Conservation (phyloP, 2,888 invertebrate species). For the Cheilosia vernalis region DNA sequence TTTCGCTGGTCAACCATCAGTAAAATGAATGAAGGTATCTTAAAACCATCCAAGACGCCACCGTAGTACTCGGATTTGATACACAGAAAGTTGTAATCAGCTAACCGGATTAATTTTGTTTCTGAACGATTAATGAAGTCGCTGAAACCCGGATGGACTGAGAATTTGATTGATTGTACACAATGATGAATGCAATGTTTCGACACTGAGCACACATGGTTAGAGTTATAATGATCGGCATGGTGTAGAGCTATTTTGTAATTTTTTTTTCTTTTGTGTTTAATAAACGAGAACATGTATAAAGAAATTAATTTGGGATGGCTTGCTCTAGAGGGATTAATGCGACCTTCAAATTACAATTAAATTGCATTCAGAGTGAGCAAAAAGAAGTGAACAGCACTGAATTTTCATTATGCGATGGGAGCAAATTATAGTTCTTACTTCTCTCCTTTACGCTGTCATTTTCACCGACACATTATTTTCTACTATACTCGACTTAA, state of each 20-base stretch:
- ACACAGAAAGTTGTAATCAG: conserved; percentile 19
- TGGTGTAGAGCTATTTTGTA: not conserved
- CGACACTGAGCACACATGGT: conserved; percentile 30
- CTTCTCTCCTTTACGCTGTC: no score
- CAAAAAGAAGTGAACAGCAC: no score
- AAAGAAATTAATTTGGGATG: no score
- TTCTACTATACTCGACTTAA: no score
- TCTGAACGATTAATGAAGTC: conserved; percentile 22
- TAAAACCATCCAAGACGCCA: conserved; percentile 45
- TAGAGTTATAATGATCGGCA: not conserved
- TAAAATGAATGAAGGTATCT: conserved; percentile 14
- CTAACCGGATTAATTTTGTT: conserved; percentile 37
- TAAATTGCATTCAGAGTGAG: no score
- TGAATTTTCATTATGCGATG: no score
- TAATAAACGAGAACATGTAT: no score
- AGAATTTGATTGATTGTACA: conserved; percentile 48
- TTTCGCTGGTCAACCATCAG: not conserved
- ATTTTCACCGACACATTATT: no score
- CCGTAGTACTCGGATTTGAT: not conserved
- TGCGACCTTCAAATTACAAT: no score
- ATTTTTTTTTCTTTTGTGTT: not conserved
- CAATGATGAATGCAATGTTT: conserved; percentile 46
- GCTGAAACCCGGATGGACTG: conserved; percentile 1
- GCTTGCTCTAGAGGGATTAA: no score
- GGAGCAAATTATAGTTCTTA: no score